Evolutionary conservation across 2,797 vertebrate species (phyloP), one percentile per base, ranked within the genome.

Genomic region (Melanotaenia nigrans): DNA sequence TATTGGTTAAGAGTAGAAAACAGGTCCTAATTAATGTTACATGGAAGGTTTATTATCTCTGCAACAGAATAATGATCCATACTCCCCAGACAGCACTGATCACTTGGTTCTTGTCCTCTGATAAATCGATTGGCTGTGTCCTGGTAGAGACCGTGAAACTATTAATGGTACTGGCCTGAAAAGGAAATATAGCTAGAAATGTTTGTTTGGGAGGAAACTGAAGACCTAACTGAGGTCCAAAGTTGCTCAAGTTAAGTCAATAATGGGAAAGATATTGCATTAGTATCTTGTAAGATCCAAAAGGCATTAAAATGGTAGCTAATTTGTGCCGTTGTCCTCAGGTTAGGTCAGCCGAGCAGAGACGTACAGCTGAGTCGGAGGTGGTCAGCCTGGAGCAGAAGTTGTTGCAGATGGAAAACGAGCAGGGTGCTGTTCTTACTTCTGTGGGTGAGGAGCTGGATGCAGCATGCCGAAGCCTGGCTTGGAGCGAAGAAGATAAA

Each of bases 381-480:
- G 90, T 90, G 32, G 22, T 91, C 22, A 92, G 91, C 24, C 92
- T 97, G 73, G 93, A 94, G 65, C 93, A 96, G 74, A 96, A 94
- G 40, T 72, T 97, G 53, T 70, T 66, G 55, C 89, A 87, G 24
- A 85, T 97, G 85, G 95, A 97, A 88, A 93, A 90, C 0, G 96
- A 98, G 71, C 95, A 95, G 64, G 95, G 97, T 65, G 93, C 94
- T 3, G 91, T 98, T 53, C 94, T 99, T 20, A 85, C 91, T 5
- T 77, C 94, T 64, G 89, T 97, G 81, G 96, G 96, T 60, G 94
- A 90, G 42, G 96, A 97, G 87, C 94, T 99, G 61, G 96, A 98
- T 79, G 58, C 90, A 30, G 95, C 91, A 63, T 98, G 97, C 87
- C 90, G 94, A 77, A 82, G 93, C 58, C 91, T 98, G 81, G 95